These are phyloP conservation scores for Lamellibrachia luymesi DNA, from an alignment of 1,140 invertebrate species.

Conservation along the genomic window DNA sequence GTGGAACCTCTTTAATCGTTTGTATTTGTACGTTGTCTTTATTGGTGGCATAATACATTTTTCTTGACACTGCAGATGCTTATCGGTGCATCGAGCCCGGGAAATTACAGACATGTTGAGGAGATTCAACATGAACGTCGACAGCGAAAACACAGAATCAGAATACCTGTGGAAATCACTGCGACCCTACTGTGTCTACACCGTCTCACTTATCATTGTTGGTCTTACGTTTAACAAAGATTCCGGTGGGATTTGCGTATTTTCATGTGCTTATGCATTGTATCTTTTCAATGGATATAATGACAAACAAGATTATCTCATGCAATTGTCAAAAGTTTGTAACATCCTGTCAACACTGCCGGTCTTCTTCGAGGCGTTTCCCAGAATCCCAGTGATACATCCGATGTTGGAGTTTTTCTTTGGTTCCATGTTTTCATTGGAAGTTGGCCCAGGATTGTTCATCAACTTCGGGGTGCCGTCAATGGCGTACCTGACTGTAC, in stretches of 20 bases:
- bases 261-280: conserved; percentile 8
- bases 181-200: conserved; percentile 22
- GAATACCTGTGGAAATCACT: conserved; percentile 24
- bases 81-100: background rate
- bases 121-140: conserved; percentile 19
- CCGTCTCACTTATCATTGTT: conserved; percentile 9
- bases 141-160: conserved; percentile 24
- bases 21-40: no score
- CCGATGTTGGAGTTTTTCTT: conserved; percentile 14
- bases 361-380: background rate
- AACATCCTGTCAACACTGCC: conserved; percentile 15
- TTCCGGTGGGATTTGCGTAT: conserved; percentile 16
- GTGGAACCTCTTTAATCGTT: no score
- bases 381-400: conserved; percentile 22
- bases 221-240: conserved; percentile 25
- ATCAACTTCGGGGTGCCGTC: conserved; percentile 25
- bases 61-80: background rate
- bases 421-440: conserved; percentile 17
- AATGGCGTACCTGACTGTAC: conserved; percentile 19
- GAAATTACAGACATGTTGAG: conserved; percentile 24
- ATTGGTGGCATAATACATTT: background rate
- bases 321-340: conserved; percentile 14
- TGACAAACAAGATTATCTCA: conserved; percentile 24
- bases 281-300: conserved; percentile 23
- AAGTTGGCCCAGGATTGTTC: conserved; percentile 13